Percentiles rank a stretch among this genome's conserved stretches.
phyloP scores from a whole-genome alignment of 1,140 invertebrate species.

The Drosophila lini region DNA sequence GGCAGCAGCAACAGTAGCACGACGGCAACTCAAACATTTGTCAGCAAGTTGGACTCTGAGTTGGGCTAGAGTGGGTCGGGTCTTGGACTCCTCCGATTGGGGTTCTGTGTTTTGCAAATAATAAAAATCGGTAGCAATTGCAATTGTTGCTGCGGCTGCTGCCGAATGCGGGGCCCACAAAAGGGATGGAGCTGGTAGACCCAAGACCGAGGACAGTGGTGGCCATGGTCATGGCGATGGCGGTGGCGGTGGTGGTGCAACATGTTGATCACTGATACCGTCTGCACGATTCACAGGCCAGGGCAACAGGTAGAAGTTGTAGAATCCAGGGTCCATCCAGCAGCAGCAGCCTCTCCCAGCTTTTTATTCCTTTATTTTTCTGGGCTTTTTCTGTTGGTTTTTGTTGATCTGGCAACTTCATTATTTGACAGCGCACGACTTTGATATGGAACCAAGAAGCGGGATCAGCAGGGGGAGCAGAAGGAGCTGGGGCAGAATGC shows the following conservation, averaged over 20 bases:
- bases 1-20: slow-evolving; percentile 31
- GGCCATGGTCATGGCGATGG: slow-evolving; percentile 35
- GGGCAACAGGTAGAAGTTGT: slow-evolving; percentile 65
- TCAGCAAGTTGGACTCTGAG: slow-evolving; percentile 45
- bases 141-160: slow-evolving; percentile 58
- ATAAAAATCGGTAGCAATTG: slow-evolving; percentile 82
- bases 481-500: slow-evolving; percentile 30
- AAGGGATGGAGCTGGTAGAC: slow-evolving; percentile 49
- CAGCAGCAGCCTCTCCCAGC: slow-evolving; percentile 49
- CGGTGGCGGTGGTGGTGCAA: slow-evolving; percentile 43
- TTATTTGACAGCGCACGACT: slow-evolving; percentile 81
- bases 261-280: slow-evolving; percentile 81
- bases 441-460: slow-evolving; percentile 63
- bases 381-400: slow-evolving; percentile 64
- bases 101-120: slow-evolving; percentile 55
- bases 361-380: slow-evolving; percentile 29
- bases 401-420: slow-evolving; percentile 81
- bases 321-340: slow-evolving; percentile 23
- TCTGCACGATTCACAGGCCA: slow-evolving; percentile 69
- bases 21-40: slow-evolving; percentile 57
- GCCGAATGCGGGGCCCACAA: slow-evolving; percentile 36
- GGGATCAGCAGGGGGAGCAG: background rate
- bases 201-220: slow-evolving; percentile 24
- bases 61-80: slow-evolving; percentile 3
- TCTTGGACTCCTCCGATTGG: slow-evolving; percentile 20